A percentile compares a stretch with the other conserved stretches of the same genome.
phyloP scores from a whole-genome alignment of 2,888 invertebrate genomes.

The Baccha elongata region DNA sequence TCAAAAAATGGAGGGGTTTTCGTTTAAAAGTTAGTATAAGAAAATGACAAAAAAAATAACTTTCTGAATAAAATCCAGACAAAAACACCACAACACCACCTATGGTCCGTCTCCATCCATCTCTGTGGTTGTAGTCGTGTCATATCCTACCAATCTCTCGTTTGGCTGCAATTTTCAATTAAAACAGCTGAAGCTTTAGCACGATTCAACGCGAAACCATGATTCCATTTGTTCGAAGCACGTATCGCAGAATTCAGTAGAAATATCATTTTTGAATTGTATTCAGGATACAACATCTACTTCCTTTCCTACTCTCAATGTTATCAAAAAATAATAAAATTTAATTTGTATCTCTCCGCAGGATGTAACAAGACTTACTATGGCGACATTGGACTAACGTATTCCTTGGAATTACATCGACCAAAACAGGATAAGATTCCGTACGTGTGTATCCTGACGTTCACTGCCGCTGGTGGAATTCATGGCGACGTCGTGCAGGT shows the following conservation, averaged over 20 bases:
- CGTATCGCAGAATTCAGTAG: not conserved
- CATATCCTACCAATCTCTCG: not conserved
- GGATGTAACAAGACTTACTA: slow-evolving; percentile 94
- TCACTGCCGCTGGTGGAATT: slow-evolving; percentile 91
- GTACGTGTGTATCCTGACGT: slow-evolving; percentile 93
- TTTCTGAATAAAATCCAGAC: slow-evolving; percentile 11
- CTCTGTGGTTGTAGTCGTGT: not conserved
- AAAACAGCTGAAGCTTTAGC: slow-evolving; percentile 32
- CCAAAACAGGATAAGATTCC: slow-evolving; percentile 94
- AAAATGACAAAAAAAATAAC: not conserved
- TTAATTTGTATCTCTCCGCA: slow-evolving; percentile 73
- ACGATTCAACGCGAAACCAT: slow-evolving; percentile 24
- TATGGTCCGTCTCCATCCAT: not conserved
- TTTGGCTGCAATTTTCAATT: slow-evolving; percentile 46
- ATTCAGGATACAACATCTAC: not conserved
- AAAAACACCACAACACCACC: slow-evolving; percentile 4
- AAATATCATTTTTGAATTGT: no score
- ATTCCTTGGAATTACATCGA: slow-evolving; percentile 92
- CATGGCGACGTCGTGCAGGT: slow-evolving; percentile 95
- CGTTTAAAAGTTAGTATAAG: slow-evolving; percentile 45
- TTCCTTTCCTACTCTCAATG: slow-evolving; percentile 17
- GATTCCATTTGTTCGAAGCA: slow-evolving; percentile 41
- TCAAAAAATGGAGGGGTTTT: not conserved
- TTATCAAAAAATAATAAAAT: slow-evolving; percentile 57
- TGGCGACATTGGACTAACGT: slow-evolving; percentile 93